Evolutionary conservation across 2,888 invertebrate species (phyloP).

Genomic region (Monopis laevigella): DNA sequence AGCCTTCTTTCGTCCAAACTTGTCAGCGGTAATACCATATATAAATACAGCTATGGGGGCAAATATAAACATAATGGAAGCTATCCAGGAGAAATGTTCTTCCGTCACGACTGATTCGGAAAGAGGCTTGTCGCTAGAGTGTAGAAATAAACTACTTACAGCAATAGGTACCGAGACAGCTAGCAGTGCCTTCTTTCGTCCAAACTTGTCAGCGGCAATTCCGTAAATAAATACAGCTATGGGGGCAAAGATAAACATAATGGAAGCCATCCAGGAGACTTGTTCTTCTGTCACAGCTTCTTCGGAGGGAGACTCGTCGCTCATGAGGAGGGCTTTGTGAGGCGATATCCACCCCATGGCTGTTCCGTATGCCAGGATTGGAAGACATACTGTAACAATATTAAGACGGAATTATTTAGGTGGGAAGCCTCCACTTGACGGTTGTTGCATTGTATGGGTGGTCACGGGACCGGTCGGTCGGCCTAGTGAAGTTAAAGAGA

Average conservation of each 20-base stretch:
- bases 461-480: too few species aligned
- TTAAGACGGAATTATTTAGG: too few species aligned
- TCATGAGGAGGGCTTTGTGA: conserved; percentile 54
- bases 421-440: too few species aligned
- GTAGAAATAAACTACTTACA: conserved; percentile 28
- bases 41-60: conserved; percentile 63
- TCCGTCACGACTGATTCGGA: conserved; percentile 39
- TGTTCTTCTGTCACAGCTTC: conserved; percentile 46
- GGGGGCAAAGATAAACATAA: conserved; percentile 66
- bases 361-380: conserved; percentile 60
- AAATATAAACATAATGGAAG: conserved; percentile 65
- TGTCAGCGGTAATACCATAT: conserved; percentile 59
- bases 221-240: conserved; percentile 64
- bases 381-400: conserved; percentile 56
- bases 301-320: conserved; percentile 40
- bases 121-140: conserved; percentile 29
- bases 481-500: too few species aligned
- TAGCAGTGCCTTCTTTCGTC: conserved; percentile 55
- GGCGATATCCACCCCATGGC: conserved; percentile 69
- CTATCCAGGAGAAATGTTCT: conserved; percentile 65
- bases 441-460: too few species aligned
- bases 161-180: conserved; percentile 44
- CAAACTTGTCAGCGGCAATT: conserved; percentile 53
- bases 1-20: conserved; percentile 59
- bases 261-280: conserved; percentile 66